Percentiles rank a stretch among this genome's conserved stretches.
Conservation (phyloP, 2,888 invertebrate species). For the Noctuana brunneofusca region DNA sequence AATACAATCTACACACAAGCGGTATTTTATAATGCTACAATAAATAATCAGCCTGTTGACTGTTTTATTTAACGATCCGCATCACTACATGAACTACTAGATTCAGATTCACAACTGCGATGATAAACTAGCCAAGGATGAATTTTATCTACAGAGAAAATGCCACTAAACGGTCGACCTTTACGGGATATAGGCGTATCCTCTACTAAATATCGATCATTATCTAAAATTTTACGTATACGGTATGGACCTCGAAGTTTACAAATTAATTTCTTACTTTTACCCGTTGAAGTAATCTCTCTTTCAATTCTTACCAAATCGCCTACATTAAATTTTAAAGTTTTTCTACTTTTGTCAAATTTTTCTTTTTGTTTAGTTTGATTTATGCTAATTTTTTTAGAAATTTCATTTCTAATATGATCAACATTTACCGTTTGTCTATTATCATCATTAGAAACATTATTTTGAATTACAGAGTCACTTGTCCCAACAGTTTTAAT, state of each 20-base stretch:
- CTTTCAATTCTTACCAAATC: conserved; percentile 21
- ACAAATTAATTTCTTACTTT: conserved; percentile 16
- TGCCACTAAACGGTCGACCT: conserved; percentile 3
- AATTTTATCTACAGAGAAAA: conserved; percentile 16
- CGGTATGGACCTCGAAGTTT: conserved; percentile 20
- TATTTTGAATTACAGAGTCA: conserved; percentile 11
- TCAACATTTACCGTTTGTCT: conserved; percentile 6
- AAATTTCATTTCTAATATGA: conserved; percentile 4
- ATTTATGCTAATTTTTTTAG: neutral
- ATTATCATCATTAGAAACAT: neutral
- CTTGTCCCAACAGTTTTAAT: conserved; percentile 2
- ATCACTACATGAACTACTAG: conserved; percentile 2
- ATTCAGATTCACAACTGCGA: conserved; percentile 2
- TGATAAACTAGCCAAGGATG: conserved; percentile 15
- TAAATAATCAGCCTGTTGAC: too few species aligned
- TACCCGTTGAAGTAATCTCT: conserved; percentile 5
- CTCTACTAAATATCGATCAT: conserved; percentile 20
- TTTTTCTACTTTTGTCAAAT: conserved; percentile 4
- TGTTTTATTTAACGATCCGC: neutral
- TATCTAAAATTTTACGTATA: conserved; percentile 1
- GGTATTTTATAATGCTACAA: too few species aligned
- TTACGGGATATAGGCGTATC: conserved; percentile 18
- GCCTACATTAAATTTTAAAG: conserved; percentile 10
- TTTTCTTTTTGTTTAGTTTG: conserved; percentile 12
- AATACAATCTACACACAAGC: too few species aligned